Evolutionary conservation across 1,140 invertebrate species (phyloP).

Genomic region (Listronotus oregonensis): DNA sequence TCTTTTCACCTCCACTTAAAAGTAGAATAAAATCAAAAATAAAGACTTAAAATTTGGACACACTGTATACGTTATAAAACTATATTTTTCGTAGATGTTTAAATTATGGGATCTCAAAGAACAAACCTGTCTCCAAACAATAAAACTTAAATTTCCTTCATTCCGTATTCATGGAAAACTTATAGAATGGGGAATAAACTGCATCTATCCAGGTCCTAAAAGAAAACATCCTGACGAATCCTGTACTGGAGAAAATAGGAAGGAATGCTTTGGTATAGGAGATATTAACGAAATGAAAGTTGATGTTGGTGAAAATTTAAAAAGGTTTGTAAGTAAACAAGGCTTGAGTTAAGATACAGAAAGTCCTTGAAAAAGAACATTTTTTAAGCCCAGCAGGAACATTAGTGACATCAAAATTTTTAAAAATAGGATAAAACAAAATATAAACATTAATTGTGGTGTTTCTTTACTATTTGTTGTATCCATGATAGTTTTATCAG

Average conservation of each 20-base stretch:
- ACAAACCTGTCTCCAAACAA: slow-evolving; percentile 59
- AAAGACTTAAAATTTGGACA: too few species aligned
- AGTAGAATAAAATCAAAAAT: too few species aligned
- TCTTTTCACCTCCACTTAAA: too few species aligned
- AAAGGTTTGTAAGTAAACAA: slow-evolving; percentile 4
- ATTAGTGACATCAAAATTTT: too few species aligned
- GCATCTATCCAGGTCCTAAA: slow-evolving; percentile 60
- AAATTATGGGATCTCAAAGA: slow-evolving; percentile 63
- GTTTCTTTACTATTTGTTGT: too few species aligned
- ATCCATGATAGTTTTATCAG: too few species aligned
- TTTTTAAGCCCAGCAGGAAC: too few species aligned
- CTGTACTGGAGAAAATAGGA: not conserved
- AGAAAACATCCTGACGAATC: slow-evolving; percentile 6
- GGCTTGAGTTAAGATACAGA: not conserved
- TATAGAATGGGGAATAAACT: slow-evolving; percentile 59
- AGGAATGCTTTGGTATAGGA: slow-evolving; percentile 33
- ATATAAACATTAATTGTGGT: too few species aligned
- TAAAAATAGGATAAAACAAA: too few species aligned
- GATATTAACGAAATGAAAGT: slow-evolving; percentile 31
- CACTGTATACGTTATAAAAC: too few species aligned
- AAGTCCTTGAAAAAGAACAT: too few species aligned
- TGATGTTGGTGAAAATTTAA: slow-evolving; percentile 6
- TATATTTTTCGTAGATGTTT: slow-evolving; percentile 52
- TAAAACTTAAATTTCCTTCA: slow-evolving; percentile 60
- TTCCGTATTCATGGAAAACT: slow-evolving; percentile 59